Base-by-base conservation (phyloP, 2,797 vertebrate species). In the Eulemur albifrons region DNA sequence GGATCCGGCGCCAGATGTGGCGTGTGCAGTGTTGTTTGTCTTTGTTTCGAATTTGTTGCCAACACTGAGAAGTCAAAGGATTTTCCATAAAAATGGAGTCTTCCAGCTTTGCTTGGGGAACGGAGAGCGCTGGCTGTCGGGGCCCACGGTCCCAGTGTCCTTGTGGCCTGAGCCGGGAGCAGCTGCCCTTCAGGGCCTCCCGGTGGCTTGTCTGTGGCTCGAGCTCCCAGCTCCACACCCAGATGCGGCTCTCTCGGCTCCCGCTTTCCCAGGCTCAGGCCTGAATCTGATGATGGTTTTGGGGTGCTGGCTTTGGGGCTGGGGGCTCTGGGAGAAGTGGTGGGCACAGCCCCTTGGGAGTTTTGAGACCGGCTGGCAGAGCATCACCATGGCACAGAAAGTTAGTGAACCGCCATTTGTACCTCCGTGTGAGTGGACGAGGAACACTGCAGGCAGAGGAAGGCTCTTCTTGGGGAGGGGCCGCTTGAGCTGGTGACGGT, bases 21-120 rank as follows among this genome's bases (percentile, higher is more conserved):
- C n/a, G 9, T 18, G 0, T 1, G 4, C 0, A 1, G 4, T 15
- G 2, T 23, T 57, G 18, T 15, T 38, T 43, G 30, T n/a, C 30
- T 83, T 54, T 63, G 35, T 76, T 45, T 75, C 23, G 3, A 35
- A 13, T n/a, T 14, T 35, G 7, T 76, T 23, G 52, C 48, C 32
- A 40, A 8, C 4, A 2, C n/a, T 90, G n/a, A n/a, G 80, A 80
- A 91, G 59, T 67, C 80, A 11, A 7, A 61, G 91, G 52, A 11
- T 40, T 86, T 82, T 67, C 21, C 3, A 1, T 75, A 18, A 38
- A 23, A 18, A 2, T 0, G 10, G 59, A 85, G 18, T 32, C 63
- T 81, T 75, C 50, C 32, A 3, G 35, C 27, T 85, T 65, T 20
- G 45, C n/a, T 32, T 21, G 67, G 48, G 83, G 32, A n/a, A 0